Conservation (phyloP, 2,888 invertebrate genomes). For the Tetanocera ferruginea region DNA sequence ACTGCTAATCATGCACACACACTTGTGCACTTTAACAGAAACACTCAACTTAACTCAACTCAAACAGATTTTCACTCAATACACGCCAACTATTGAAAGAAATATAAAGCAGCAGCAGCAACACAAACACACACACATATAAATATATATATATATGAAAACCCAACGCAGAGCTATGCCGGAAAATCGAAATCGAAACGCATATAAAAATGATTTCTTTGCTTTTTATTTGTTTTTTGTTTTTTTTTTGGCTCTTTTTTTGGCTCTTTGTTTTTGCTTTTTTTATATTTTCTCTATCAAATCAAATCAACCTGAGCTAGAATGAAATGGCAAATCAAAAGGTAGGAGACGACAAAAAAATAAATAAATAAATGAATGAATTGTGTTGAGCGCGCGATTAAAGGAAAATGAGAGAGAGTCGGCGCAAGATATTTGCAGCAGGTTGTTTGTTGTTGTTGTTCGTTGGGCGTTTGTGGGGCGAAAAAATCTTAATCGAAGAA, state of each 20-base stretch:
- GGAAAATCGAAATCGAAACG: conserved; percentile 30
- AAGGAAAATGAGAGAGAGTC: conserved; percentile 6
- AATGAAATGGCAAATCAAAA: conserved; percentile 44
- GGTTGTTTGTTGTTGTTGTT: conserved; percentile 1
- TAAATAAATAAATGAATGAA: conserved; percentile 23
- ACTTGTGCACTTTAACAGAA: neutral
- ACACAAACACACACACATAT: neutral
- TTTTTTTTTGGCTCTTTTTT: neutral
- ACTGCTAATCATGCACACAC: neutral
- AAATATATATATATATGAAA: too few relatives aligned
- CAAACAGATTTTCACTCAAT: neutral
- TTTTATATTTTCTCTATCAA: neutral
- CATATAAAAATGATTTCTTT: conserved; percentile 21
- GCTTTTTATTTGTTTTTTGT: conserved; percentile 4
- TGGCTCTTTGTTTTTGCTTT: neutral
- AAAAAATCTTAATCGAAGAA: conserved; percentile 21
- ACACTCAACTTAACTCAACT: too few relatives aligned
- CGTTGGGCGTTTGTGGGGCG: neutral
- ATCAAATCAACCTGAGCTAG: conserved; percentile 30
- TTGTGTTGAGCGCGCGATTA: conserved; percentile 13
- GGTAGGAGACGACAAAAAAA: neutral
- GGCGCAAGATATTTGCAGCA: neutral
- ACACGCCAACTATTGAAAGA: neutral
- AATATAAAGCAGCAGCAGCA: neutral
- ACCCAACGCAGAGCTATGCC: neutral